phyloP scores from a whole-genome alignment of 1,140 invertebrate species.

The Nephotettix cincticeps region DNA sequence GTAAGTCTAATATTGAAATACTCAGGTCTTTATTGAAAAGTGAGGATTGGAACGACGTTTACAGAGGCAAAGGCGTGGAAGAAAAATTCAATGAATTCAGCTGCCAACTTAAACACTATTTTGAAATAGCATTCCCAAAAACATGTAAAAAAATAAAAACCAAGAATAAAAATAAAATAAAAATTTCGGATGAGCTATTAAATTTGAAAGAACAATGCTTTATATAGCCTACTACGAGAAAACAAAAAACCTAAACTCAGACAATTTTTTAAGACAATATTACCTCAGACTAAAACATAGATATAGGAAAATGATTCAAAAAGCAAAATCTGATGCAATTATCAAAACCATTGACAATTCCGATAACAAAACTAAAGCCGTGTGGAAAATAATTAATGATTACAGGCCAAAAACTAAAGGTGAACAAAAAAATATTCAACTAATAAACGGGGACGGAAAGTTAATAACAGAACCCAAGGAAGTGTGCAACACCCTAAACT shows the following conservation, averaged over 20 bases:
- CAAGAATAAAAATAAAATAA: background rate
- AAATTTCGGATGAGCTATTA: background rate
- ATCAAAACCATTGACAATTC: no score
- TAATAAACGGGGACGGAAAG: background rate
- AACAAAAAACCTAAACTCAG: no score
- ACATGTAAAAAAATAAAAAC: background rate
- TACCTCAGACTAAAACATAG: no score
- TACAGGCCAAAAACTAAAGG: background rate
- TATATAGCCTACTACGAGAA: background rate
- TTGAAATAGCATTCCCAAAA: background rate
- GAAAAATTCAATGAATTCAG: background rate
- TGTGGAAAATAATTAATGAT: no score
- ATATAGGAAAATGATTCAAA: no score
- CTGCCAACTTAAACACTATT: no score
- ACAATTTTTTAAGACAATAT: no score
- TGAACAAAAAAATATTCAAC: background rate
- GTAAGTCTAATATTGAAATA: background rate
- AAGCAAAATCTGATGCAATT: no score
- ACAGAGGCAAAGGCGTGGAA: no score
- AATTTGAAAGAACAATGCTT: background rate
- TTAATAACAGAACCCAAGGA: background rate
- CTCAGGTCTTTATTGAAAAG: no score
- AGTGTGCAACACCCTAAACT: no score
- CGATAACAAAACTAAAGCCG: background rate
- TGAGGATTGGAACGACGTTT: no score